Percentiles rank a stretch among this genome's conserved stretches.
Conservation (phyloP, 2,797 vertebrate species). For the Linurgus olivaceus region DNA sequence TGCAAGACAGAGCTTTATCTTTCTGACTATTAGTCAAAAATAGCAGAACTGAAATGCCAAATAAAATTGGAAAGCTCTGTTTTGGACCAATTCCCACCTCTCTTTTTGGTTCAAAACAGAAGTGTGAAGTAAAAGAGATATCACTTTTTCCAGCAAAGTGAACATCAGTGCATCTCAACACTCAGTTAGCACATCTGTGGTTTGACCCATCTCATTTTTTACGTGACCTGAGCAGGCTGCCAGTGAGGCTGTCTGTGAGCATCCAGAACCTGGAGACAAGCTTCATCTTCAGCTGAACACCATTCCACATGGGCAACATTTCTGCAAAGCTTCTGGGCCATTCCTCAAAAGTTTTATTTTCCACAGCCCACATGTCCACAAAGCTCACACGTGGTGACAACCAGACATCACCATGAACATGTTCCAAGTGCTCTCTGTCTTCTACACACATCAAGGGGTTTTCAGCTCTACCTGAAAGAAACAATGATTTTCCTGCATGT, state of each 20-base stretch:
- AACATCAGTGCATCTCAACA: conserved; percentile 54
- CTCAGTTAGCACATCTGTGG: conserved; percentile 59
- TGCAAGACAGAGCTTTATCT: neutral
- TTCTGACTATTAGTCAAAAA: neutral
- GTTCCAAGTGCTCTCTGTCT: neutral
- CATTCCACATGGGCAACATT: rapidly evolving
- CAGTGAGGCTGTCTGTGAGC: neutral
- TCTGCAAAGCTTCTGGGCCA: neutral
- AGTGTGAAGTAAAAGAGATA: conserved; percentile 48
- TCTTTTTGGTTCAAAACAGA: conserved; percentile 31
- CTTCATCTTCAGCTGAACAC: neutral
- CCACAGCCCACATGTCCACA: neutral
- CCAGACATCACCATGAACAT: neutral
- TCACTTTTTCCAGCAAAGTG: conserved; percentile 44
- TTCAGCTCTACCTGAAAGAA: neutral
- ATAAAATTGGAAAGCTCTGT: conserved; percentile 15
- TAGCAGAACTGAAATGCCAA: neutral
- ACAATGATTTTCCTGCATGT: neutral
- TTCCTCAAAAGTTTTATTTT: neutral
- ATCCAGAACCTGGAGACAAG: neutral
- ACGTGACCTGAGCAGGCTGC: conserved; percentile 34
- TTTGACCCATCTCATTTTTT: conserved; percentile 58
- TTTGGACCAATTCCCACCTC: neutral
- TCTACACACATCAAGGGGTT: neutral
- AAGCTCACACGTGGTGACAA: neutral